These are phyloP conservation scores for Beroe forskalii DNA, from an alignment of 37 sponge, comb jelly and placozoan species.

Conservation along the genomic window DNA sequence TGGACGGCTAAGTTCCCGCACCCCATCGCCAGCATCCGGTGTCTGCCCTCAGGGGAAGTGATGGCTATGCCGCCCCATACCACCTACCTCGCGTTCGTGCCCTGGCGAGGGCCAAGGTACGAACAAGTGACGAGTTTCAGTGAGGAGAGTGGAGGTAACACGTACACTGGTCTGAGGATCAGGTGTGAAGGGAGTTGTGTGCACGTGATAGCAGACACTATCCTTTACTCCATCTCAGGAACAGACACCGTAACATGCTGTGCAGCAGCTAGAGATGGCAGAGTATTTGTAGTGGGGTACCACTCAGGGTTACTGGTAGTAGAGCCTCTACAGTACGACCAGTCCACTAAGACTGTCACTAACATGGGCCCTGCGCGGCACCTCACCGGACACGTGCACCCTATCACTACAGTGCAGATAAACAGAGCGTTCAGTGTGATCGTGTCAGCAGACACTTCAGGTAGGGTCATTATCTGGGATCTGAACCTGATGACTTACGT, in stretches of 20 bases:
- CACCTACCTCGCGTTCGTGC: slow-evolving; percentile 12
- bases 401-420: slow-evolving; percentile 15
- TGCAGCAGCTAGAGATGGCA: background rate
- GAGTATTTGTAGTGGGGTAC: slow-evolving; percentile 31
- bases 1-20: slow-evolving; percentile 62
- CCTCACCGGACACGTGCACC: slow-evolving; percentile 12
- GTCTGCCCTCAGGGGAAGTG: slow-evolving; percentile 42
- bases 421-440: slow-evolving; percentile 53
- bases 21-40: slow-evolving; percentile 10
- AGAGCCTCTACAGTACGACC: background rate
- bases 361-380: slow-evolving; percentile 35
- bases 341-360: slow-evolving; percentile 11
- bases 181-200: background rate
- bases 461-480: slow-evolving; percentile 52
- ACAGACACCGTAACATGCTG: slow-evolving; percentile 15
- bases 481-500: slow-evolving; percentile 56
- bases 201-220: slow-evolving; percentile 40
- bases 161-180: background rate
- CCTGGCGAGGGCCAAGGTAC: slow-evolving; percentile 25
- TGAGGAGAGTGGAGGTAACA: background rate
- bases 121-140: slow-evolving; percentile 28
- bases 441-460: slow-evolving; percentile 28
- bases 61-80: slow-evolving; percentile 15
- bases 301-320: background rate
- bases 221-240: background rate